Evolutionary conservation across 2,888 invertebrate genomes (phyloP), one percentile per base, ranked within the genome.

Genomic region (Trachelus troglodyta): DNA sequence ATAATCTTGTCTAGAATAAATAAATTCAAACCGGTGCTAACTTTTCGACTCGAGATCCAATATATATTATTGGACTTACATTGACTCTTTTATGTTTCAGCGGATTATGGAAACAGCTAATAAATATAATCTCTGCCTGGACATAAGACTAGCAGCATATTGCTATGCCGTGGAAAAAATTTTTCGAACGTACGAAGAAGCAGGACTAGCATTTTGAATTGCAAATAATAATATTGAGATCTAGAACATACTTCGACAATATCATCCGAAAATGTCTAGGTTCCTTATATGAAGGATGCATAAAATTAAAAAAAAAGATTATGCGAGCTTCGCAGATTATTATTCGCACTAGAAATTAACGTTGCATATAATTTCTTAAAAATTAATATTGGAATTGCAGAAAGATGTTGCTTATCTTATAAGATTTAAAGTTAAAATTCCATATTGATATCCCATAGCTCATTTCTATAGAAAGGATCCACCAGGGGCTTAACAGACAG

Each of bases 81-180:
- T 56, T 23, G 15, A 11, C 30, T 30, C 6, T 34, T 74, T 34
- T 34, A 71, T 23, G 23, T 76, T 82, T 11, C 89, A 94, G 94
- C 94, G 94, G 84, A 94, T 96, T 79, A 94, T 94, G 93, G 91
- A 92, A 81, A 94, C 95, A 9, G 94, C 94, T 23, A 93, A 94
- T 91, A 93, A 94, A 82, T 95, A 95, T 92, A 94, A 96, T 82
- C 93, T 97, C 77, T 96, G 96, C 3, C 90, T 96, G 83, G 96
- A 97, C 90, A 89, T 94, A 75, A 90, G 94, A 79, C 73, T 34
- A 73, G 94, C 94, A 69, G 94, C 94, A 40, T 94, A 93, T 87
- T 93, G 93, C 81, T 92, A 92, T 82, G 90, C 94, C 69, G 92
- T 94, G 76, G 93, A 93, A 85, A 94, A 94, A 87, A 93, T 94